Evolutionary conservation across 2,113 vertebrate genomes (phyloP).

Genomic region (Platycercus adscitus): DNA sequence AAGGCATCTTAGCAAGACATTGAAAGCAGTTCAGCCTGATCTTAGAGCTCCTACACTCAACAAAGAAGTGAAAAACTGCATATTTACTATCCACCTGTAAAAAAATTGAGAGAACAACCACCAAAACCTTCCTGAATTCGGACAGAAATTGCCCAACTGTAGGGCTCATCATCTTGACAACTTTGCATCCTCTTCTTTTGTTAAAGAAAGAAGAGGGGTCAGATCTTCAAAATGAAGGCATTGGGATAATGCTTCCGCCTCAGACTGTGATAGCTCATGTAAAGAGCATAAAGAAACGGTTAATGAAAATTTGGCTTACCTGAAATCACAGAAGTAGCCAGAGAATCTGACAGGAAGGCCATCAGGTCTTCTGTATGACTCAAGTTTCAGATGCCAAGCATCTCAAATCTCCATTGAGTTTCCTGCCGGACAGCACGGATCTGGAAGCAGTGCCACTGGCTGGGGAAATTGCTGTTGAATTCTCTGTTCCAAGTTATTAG

Average conservation of each 20-base stretch:
- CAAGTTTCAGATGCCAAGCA: not conserved
- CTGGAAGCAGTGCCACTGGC: not conserved
- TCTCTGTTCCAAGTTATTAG: not conserved
- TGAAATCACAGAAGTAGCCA: not conserved
- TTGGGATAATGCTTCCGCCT: not conserved
- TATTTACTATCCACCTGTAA: not conserved
- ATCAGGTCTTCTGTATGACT: not conserved
- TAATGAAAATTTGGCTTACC: not conserved
- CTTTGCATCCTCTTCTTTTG: not conserved
- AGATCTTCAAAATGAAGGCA: not conserved
- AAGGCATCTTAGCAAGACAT: not conserved
- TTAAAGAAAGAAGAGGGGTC: not conserved
- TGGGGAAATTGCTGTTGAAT: not conserved
- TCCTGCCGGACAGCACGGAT: not conserved
- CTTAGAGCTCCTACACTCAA: not conserved
- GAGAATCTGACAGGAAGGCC: not conserved
- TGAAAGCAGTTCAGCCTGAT: not conserved
- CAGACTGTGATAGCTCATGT: not conserved
- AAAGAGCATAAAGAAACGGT: not conserved
- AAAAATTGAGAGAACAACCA: not conserved
- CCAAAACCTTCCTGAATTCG: not conserved
- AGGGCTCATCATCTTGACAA: not conserved
- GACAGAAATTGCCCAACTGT: not conserved
- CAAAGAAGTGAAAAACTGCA: not conserved
- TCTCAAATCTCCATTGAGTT: not conserved